Evolutionary conservation across 2,797 vertebrate genomes (phyloP).

Genomic region (Iguana delicatissima): DNA sequence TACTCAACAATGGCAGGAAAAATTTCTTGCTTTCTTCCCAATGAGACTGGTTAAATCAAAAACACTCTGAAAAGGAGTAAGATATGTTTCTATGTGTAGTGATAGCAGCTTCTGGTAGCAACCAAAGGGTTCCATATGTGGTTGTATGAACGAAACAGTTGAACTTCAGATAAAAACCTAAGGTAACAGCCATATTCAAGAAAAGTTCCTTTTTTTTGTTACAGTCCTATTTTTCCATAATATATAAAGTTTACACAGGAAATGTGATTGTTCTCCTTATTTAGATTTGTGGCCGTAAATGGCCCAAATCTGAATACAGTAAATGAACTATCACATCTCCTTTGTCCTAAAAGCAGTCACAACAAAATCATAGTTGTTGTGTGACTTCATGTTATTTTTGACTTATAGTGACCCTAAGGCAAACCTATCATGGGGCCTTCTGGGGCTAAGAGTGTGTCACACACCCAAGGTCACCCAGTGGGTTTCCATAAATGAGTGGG

Average conservation of each 20-base stretch:
- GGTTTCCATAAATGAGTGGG: too few species aligned
- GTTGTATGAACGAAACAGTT: slow-evolving; percentile 2
- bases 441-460: too few species aligned
- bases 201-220: neutral
- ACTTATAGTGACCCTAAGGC: too few species aligned
- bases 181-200: too few species aligned
- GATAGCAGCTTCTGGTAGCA: neutral
- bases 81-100: neutral
- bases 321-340: too few species aligned
- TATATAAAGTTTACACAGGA: neutral
- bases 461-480: too few species aligned
- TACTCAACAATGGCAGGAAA: neutral
- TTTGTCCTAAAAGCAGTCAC: neutral
- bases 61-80: neutral
- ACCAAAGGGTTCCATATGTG: neutral
- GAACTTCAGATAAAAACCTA: neutral
- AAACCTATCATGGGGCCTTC: too few species aligned
- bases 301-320: too few species aligned
- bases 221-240: neutral
- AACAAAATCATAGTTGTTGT: neutral
- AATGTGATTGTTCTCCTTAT: neutral
- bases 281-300: too few species aligned
- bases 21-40: neutral
- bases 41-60: neutral
- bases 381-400: too few species aligned